Evolutionary conservation across 2,113 vertebrate genomes (phyloP).

Genomic region (Gnathonemus longibarbis): DNA sequence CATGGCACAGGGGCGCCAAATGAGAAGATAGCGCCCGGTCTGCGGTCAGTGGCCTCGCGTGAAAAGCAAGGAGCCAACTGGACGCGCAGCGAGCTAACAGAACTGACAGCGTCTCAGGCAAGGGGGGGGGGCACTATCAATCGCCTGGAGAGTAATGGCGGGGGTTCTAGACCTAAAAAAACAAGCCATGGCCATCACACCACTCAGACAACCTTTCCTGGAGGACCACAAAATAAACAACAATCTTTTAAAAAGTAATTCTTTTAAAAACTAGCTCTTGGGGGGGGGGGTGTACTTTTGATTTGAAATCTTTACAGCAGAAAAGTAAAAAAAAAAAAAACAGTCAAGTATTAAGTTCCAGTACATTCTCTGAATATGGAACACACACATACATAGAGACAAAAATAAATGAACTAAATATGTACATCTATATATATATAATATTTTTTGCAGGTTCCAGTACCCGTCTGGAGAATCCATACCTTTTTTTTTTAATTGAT

Average conservation of each 20-base stretch:
- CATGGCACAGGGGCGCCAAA: neutral
- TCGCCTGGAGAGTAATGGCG: neutral
- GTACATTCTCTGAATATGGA: slow-evolving; percentile 49
- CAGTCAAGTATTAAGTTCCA: slow-evolving; percentile 52
- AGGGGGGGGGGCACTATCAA: neutral
- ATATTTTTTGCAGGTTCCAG: neutral
- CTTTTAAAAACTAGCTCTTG: neutral
- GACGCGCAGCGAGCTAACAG: neutral
- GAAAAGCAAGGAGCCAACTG: neutral
- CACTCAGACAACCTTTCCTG: neutral
- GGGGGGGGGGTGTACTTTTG: neutral
- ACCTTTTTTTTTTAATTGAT: slow-evolving; percentile 1
- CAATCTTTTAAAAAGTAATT: neutral
- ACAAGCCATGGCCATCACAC: neutral
- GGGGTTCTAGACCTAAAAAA: neutral
- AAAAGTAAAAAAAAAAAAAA: slow-evolving; percentile 17
- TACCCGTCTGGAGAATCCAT: slow-evolving; percentile 30
- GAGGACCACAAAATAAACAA: neutral
- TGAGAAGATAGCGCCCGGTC: neutral
- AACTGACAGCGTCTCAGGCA: neutral
- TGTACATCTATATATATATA: slow-evolving; percentile 35
- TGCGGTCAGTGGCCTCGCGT: neutral
- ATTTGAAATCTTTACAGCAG: neutral
- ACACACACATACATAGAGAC: slow-evolving; percentile 31
- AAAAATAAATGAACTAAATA: slow-evolving; percentile 30